A percentile compares a stretch with the other conserved stretches of the same genome.
Evolutionary conservation across 2,797 vertebrate genomes (phyloP).

Genomic region (Peromyscus aztecus): DNA sequence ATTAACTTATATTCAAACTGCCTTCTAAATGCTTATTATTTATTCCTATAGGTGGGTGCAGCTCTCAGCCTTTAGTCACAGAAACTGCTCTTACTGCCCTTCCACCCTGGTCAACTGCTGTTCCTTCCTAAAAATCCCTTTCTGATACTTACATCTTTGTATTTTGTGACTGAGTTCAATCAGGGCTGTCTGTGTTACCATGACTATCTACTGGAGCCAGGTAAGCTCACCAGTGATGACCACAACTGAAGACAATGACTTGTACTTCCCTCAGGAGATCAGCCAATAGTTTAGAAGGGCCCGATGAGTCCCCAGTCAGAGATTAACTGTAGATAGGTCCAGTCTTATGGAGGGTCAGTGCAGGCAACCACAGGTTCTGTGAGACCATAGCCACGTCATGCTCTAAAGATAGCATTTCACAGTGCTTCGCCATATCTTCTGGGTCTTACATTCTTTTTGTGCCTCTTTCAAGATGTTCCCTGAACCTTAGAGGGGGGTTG

Average conservation of each 20-base stretch:
- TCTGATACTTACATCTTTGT: no score
- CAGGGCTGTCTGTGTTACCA: background rate
- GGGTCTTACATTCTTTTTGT: background rate
- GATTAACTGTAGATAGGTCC: background rate
- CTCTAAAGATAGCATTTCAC: background rate
- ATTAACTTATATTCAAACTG: background rate
- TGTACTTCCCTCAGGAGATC: background rate
- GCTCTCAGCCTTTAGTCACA: background rate
- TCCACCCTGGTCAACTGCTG: background rate
- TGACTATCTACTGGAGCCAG: background rate
- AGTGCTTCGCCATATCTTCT: background rate
- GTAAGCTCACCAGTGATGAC: background rate
- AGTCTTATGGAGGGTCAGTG: background rate
- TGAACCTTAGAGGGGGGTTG: background rate
- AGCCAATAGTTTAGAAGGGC: background rate
- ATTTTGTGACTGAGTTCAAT: no score
- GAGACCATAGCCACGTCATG: background rate
- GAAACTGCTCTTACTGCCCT: background rate
- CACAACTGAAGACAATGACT: background rate
- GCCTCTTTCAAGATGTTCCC: background rate
- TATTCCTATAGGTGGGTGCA: background rate
- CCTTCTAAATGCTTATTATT: background rate
- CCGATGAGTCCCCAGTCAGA: background rate
- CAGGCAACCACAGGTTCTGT: background rate
- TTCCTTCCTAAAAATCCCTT: background rate